A percentile compares a stretch with the other conserved stretches of the same genome.
Evolutionary conservation across 2,888 invertebrate species (phyloP).

Genomic region (Cremastinae sp.): DNA sequence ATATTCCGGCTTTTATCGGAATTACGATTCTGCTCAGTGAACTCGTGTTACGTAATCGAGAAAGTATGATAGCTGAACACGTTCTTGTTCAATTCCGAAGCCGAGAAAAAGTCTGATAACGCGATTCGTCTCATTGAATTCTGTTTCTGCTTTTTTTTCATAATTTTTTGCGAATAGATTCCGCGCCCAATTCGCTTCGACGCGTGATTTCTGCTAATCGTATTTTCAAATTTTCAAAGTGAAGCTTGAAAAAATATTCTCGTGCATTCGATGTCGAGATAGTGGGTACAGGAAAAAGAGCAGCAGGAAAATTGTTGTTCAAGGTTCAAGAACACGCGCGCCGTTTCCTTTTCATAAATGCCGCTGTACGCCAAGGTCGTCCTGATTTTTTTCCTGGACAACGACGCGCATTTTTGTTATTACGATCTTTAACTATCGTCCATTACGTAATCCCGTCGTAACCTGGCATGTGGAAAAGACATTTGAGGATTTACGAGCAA

Average conservation of each 20-base stretch:
- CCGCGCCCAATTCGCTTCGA: too few relatives aligned
- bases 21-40: background rate
- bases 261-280: background rate
- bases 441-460: background rate
- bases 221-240: too few relatives aligned
- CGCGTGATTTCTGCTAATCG: too few relatives aligned
- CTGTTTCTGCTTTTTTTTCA: background rate
- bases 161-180: background rate
- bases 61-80: background rate
- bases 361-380: background rate
- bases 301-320: background rate
- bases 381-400: background rate
- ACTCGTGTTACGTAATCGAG: slow-evolving; percentile 1
- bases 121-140: background rate
- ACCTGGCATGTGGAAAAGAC: background rate
- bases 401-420: background rate
- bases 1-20: background rate
- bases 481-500: too few relatives aligned
- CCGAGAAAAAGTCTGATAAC: background rate
- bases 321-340: background rate
- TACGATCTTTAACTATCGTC: slow-evolving; percentile 10
- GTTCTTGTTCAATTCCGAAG: background rate
- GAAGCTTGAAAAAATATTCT: background rate
- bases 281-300: too few relatives aligned
- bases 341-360: background rate